Conservation (phyloP, 2,888 invertebrate species). For the Protonemura montana region DNA sequence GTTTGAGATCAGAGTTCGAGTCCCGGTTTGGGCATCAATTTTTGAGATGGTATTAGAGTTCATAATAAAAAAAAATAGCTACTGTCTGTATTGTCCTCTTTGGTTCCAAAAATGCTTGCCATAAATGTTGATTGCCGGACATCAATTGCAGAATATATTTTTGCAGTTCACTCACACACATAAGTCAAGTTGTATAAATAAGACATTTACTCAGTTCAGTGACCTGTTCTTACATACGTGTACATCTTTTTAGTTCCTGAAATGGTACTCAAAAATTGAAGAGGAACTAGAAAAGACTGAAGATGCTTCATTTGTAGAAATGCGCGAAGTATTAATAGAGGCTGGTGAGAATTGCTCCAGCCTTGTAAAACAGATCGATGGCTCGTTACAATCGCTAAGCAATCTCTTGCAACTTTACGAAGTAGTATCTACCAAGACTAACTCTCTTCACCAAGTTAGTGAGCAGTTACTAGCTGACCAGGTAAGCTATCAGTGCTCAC, state of each 20-base stretch:
- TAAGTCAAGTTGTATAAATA: too few species aligned
- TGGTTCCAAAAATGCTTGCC: too few species aligned
- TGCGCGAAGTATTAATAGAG: constrained; percentile 74
- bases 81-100: too few species aligned
- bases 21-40: too few species aligned
- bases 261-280: constrained; percentile 78
- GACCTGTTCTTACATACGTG: constrained; percentile 61
- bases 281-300: constrained; percentile 74
- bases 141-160: too few species aligned
- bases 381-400: constrained; percentile 74
- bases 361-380: constrained; percentile 72
- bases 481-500: constrained; percentile 54
- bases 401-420: constrained; percentile 80
- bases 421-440: constrained; percentile 90
- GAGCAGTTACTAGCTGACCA: constrained; percentile 90
- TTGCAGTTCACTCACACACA: too few species aligned
- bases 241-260: constrained; percentile 69
- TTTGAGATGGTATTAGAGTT: too few species aligned
- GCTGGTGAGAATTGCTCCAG: constrained; percentile 74
- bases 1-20: too few species aligned
- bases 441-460: constrained; percentile 88
- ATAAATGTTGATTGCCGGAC: too few species aligned
- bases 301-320: constrained; percentile 73
- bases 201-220: too few species aligned
- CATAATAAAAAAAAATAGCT: too few species aligned